Conservation (phyloP, 2,888 invertebrate species). For the Clanis bilineata region DNA sequence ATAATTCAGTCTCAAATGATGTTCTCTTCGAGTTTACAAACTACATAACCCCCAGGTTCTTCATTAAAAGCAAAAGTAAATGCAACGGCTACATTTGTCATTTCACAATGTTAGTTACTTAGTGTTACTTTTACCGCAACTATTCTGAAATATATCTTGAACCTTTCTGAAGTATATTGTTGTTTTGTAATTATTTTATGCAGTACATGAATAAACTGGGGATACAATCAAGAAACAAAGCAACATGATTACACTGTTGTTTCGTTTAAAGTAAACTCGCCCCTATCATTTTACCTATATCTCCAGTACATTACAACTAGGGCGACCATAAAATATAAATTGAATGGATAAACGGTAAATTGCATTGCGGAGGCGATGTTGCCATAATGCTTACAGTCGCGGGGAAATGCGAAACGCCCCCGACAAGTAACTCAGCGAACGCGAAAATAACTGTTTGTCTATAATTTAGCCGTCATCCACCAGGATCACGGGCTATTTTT, state of each 20-base stretch:
- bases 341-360: constrained; percentile 67
- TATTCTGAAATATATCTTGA: too few species aligned
- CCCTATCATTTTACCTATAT: constrained; percentile 55
- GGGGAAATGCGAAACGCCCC: constrained; percentile 37
- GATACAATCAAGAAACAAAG: background rate
- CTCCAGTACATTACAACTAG: constrained; percentile 56
- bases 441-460: constrained; percentile 37
- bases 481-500: constrained; percentile 16
- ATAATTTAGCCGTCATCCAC: constrained; percentile 18
- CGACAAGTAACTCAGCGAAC: constrained; percentile 32
- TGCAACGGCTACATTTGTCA: too few species aligned
- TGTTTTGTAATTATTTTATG: too few species aligned
- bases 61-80: too few species aligned
- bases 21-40: too few species aligned
- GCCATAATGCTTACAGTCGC: constrained; percentile 32
- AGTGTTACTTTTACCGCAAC: too few species aligned
- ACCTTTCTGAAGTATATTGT: too few species aligned
- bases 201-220: too few species aligned
- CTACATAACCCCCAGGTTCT: too few species aligned
- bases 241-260: constrained; percentile 22
- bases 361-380: constrained; percentile 47
- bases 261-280: constrained; percentile 38
- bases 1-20: too few species aligned
- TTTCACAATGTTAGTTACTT: too few species aligned
- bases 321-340: constrained; percentile 70